Conservation (phyloP, 2,888 invertebrate species). For the Resseliella maxima region DNA sequence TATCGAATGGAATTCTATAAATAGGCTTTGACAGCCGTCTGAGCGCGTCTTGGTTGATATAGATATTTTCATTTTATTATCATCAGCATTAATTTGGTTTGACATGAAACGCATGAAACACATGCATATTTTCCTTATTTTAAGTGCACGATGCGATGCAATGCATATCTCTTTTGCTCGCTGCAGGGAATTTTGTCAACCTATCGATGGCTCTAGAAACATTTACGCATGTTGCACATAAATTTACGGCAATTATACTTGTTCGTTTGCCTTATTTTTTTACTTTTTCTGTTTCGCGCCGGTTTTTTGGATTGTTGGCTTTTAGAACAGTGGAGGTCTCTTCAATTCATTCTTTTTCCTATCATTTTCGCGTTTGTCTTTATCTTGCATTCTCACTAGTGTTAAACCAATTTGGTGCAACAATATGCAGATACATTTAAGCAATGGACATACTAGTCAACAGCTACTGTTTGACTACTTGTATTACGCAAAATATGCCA, state of each 20-base stretch:
- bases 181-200: slow-evolving; percentile 36
- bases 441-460: background rate
- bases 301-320: background rate
- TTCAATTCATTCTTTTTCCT: no score
- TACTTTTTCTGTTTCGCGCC: background rate
- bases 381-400: background rate
- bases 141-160: background rate
- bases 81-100: slow-evolving; percentile 31
- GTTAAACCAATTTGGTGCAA: background rate
- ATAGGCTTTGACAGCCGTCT: slow-evolving; percentile 21
- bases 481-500: background rate
- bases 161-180: no score
- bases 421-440: background rate
- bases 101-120: slow-evolving; percentile 3
- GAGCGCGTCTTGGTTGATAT: slow-evolving; percentile 27
- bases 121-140: slow-evolving; percentile 35
- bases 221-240: slow-evolving; percentile 43
- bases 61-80: slow-evolving; percentile 39
- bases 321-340: no score
- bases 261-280: background rate
- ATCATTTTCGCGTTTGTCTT: background rate
- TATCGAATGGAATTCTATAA: slow-evolving; percentile 53
- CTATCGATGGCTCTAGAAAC: slow-evolving; percentile 29
- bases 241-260: slow-evolving; percentile 11
- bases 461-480: background rate